A percentile compares a stretch with the other conserved stretches of the same genome.
Conservation (phyloP, 2,113 vertebrate genomes). For the Clarias batrachus region DNA sequence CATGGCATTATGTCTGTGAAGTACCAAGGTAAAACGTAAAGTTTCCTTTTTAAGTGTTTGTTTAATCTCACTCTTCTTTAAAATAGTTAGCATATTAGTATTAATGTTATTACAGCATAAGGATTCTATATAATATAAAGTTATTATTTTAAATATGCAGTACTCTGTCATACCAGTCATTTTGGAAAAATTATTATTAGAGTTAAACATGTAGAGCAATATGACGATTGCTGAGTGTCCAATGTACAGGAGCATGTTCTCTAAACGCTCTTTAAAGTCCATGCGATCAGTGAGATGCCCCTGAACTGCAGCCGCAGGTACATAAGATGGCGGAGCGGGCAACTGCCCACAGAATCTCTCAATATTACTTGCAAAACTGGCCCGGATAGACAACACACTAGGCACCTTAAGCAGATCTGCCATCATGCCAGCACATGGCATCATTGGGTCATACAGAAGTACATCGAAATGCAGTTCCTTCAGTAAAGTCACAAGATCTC, state of each 20-base stretch:
- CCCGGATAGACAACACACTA: constrained; percentile 61
- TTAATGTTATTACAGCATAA: not conserved
- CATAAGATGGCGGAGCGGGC: constrained; percentile 67
- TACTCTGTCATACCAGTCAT: constrained; percentile 44
- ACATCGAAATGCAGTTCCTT: constrained; percentile 61
- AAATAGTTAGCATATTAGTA: constrained; percentile 55
- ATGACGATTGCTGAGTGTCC: not conserved
- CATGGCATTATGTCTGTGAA: constrained; percentile 76
- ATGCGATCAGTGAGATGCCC: constrained; percentile 63
- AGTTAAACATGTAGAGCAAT: constrained; percentile 4
- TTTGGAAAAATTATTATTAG: constrained; percentile 54
- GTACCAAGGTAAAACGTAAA: not conserved
- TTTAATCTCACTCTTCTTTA: not conserved
- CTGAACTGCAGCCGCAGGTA: constrained; percentile 50
- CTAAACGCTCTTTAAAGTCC: constrained; percentile 66
- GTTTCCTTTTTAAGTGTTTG: not conserved
- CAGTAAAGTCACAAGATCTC: constrained; percentile 59
- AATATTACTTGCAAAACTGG: constrained; percentile 49
- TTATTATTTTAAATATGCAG: not conserved
- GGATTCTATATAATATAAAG: not conserved
- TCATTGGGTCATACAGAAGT: constrained; percentile 65
- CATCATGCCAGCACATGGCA: constrained; percentile 60
- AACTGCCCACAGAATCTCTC: constrained; percentile 66
- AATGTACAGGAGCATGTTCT: constrained; percentile 56
- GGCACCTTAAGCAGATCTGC: constrained; percentile 67